Percentiles rank a stretch among this genome's conserved stretches.
phyloP scores from a whole-genome alignment of 2,888 invertebrate genomes.

The Campoplex capitator region DNA sequence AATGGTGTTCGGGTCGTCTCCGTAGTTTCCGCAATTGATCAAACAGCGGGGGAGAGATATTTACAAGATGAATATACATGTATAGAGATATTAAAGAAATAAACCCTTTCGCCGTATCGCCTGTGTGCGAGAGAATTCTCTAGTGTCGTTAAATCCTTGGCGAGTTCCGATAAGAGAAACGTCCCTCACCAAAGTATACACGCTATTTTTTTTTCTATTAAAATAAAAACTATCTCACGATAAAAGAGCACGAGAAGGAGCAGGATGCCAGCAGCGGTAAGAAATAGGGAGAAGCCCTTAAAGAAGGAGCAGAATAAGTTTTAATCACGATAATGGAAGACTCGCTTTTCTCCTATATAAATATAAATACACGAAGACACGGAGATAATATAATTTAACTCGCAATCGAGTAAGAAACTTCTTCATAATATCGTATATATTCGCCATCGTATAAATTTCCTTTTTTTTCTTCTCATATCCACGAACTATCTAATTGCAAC shows the following conservation, averaged over 20 bases:
- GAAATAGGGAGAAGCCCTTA: neutral
- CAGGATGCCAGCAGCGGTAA: neutral
- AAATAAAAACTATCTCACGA: slow-evolving; percentile 32
- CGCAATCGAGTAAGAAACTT: slow-evolving; percentile 31
- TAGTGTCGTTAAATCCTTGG: slow-evolving; percentile 36
- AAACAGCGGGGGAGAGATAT: slow-evolving; percentile 57
- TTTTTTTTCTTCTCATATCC: slow-evolving; percentile 30
- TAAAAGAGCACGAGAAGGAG: slow-evolving; percentile 23
- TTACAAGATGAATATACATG: slow-evolving; percentile 25
- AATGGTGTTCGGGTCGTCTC: slow-evolving; percentile 3
- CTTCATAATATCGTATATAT: slow-evolving; percentile 39
- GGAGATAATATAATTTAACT: slow-evolving; percentile 34
- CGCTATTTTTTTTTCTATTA: neutral
- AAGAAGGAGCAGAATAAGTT: slow-evolving; percentile 32
- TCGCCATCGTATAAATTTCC: slow-evolving; percentile 30
- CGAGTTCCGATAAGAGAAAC: slow-evolving; percentile 14
- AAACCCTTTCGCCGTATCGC: neutral
- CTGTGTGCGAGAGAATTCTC: neutral
- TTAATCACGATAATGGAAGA: slow-evolving; percentile 59
- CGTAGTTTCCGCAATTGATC: slow-evolving; percentile 65
- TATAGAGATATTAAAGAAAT: slow-evolving; percentile 19
- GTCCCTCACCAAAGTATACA: neutral
- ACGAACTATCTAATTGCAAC: slow-evolving; percentile 35
- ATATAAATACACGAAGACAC: slow-evolving; percentile 31
- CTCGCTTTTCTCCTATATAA: slow-evolving; percentile 26